Conservation (phyloP, 2,113 vertebrate genomes). For the Rhodinocichla rosea region DNA sequence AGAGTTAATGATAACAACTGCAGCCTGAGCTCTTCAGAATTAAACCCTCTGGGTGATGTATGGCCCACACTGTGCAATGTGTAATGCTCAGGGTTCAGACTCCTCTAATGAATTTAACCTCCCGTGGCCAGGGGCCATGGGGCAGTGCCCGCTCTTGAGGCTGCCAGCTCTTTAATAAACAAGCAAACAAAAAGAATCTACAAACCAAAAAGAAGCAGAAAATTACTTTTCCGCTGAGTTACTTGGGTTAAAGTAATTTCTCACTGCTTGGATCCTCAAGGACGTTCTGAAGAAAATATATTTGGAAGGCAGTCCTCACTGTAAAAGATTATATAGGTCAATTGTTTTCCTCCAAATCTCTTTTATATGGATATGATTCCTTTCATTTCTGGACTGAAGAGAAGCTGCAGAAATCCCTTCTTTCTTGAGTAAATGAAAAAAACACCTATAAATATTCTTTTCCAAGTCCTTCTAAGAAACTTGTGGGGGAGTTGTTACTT, state of each 20-base stretch:
- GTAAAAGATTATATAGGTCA: background rate
- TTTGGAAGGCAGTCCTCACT: background rate
- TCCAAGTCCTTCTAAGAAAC: background rate
- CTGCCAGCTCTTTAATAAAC: background rate
- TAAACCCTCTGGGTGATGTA: background rate
- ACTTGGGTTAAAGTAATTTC: background rate
- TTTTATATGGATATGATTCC: background rate
- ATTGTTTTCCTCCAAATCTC: background rate
- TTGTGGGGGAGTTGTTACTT: background rate
- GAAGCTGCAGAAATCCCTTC: background rate
- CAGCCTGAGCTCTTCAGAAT: background rate
- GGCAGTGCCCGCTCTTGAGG: background rate
- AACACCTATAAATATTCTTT: background rate
- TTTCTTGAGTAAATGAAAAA: background rate
- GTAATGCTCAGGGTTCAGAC: background rate
- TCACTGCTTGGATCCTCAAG: background rate
- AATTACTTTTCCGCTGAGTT: background rate
- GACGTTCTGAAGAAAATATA: background rate
- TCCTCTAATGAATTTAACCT: slow-evolving; percentile 30
- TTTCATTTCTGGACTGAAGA: background rate
- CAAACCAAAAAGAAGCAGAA: background rate
- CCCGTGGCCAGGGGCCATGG: background rate
- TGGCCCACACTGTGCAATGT: background rate
- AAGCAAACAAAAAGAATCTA: background rate
- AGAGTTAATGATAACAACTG: background rate